Base-by-base conservation (phyloP, 64 coral and sea anemone genomes). In the Montipora foliosa region DNA sequence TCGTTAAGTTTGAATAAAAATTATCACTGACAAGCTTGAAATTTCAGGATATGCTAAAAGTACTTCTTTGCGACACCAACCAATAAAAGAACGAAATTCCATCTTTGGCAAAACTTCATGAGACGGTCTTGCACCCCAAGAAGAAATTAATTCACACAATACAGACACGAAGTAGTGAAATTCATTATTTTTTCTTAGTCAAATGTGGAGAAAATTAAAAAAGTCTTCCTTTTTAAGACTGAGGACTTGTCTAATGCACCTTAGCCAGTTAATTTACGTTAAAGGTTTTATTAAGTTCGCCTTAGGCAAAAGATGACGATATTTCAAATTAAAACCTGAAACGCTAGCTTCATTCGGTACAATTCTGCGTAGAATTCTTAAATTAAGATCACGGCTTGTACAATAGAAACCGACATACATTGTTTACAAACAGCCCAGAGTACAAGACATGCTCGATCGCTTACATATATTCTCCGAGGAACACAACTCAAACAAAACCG, bases 351-450 rank as follows among this genome's bases (percentile, higher is more conserved):
- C 2, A 22, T 71, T 49, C 44, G 12, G 19, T 71, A 50, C 24
- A 86, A 86, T 86, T 84, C 82, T 86, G 64, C 24, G 82, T 72
- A 86, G 71, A 82, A 86, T 71, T 85, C 25, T 85, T 67, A 86
- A 86, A 21, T 86, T 70, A 86, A 71, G 82, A 86, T 86, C 82
- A 51, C 82, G 9, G 4, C 19, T 17, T 86, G 14, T 45, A 86
- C 62, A 86, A 86, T 71, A 5, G 47, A 21, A 47, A 50, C 82
- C 66, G 5, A 70, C 82, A 13, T 17, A 59, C 17, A 72, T 71
- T 86, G 82, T 86, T 86, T 86, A 86, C 82, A 86, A 86, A 86
- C 82, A 71, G 59, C 64, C 71, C n/a, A 44, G n/a, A 71, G 62
- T 45, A 86, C 48, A 72, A 86, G 62, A 44, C 49, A 71, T 47